Evolutionary conservation across 2,113 vertebrate species (phyloP).

Genomic region (Protomyctophum bolini): DNA sequence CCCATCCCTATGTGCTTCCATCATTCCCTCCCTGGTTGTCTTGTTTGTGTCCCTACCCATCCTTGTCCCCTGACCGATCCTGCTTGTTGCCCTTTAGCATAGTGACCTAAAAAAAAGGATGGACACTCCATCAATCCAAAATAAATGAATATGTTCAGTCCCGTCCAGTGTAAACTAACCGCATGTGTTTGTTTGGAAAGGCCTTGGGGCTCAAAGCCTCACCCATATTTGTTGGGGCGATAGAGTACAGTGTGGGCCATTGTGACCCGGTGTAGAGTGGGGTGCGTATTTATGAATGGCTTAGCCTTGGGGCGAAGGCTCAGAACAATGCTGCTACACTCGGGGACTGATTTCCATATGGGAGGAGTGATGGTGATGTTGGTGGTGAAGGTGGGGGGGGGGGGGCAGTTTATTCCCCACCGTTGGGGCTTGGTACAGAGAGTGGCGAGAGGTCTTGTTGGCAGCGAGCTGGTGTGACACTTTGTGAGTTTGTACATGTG

Average conservation of each 20-base stretch:
- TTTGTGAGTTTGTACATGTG: constrained; percentile 38
- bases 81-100: constrained; percentile 32
- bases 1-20: neutral
- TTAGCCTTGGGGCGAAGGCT: constrained; percentile 47
- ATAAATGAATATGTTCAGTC: constrained; percentile 52
- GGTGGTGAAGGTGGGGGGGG: constrained; percentile 44
- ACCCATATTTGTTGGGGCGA: constrained; percentile 59
- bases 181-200: constrained; percentile 35
- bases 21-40: neutral
- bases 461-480: constrained; percentile 39
- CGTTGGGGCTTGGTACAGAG: constrained; percentile 81
- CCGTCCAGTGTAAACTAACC: constrained; percentile 48
- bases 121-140: constrained; percentile 48
- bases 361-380: constrained; percentile 55
- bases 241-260: constrained; percentile 71
- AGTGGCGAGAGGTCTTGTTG: constrained; percentile 68
- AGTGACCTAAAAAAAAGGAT: constrained; percentile 19
- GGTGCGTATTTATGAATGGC: constrained; percentile 80
- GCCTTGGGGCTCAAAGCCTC: constrained; percentile 62
- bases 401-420: constrained; percentile 57
- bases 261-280: constrained; percentile 57
- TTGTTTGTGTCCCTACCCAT: neutral
- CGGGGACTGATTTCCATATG: constrained; percentile 69
- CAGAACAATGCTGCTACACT: constrained; percentile 80
- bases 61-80: neutral